Base-by-base conservation (phyloP, 2,888 invertebrate genomes). In the Aplocera efformata region DNA sequence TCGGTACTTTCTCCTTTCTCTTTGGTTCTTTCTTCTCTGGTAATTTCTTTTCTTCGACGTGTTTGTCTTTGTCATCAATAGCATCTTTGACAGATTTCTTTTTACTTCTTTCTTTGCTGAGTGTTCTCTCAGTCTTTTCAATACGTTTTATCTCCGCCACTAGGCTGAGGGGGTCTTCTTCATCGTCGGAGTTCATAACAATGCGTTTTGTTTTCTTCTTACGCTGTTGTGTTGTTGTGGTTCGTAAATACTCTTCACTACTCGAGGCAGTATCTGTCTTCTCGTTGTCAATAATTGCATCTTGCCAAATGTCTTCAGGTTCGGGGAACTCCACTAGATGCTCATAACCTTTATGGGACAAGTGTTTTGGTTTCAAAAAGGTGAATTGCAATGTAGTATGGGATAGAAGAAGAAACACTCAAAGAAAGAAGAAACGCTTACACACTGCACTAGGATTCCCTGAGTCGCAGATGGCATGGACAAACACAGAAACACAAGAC, bases 251-350 rank as follows among this genome's bases (percentile, higher is more conserved):
- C 10, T 71, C 74, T 0, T 45, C 23, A 7, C 48, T 56, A 24
- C 62, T 64, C 1, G 67, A 67, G 30, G 67, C 64, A 11, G 62
- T 73, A 3, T 70, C 64, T 1, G 72, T 68, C 7, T 40, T 37
- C 17, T 76, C 72, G 0, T 44, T 32, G 37, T 73, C 61, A 0
- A 62, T 62, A 6, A 17, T 20, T 1, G 63, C 52, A 3, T 72
- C 67, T 38, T 76, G 58, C 76, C 77, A 81, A 24, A 76, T 67
- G 8, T 74, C 72, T 53, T 79, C 80, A 2, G 75, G 72, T 23
- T 80, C 82, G 45, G 75, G 79, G 3, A 72, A 56, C 49, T 83
- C 82, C 22, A 88, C 74, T 31, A 82, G 67, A 46, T 88, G 86
- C 58, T 89, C 89, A 42, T 89, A 89, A 42, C 89, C 89, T 89